phyloP scores from a whole-genome alignment of 1,140 invertebrate genomes.

The Drosophila tropicalis region DNA sequence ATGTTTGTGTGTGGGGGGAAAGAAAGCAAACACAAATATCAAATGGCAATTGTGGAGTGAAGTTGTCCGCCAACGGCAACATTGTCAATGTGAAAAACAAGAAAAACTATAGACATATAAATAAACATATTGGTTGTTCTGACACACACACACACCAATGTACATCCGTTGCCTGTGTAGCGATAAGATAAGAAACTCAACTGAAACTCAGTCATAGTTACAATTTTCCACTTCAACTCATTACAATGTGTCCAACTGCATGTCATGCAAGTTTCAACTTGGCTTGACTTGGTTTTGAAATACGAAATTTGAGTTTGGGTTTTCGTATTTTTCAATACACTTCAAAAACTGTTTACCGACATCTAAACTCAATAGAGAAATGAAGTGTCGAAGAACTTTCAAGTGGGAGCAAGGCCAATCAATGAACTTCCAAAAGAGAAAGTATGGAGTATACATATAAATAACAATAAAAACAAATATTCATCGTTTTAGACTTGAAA shows the following conservation, averaged over 20 bases:
- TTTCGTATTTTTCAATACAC: neutral
- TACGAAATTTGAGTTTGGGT: neutral
- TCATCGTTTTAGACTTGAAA: neutral
- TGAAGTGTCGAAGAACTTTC: neutral
- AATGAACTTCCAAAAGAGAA: slow-evolving; percentile 27
- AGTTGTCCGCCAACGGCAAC: slow-evolving; percentile 9
- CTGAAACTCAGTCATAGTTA: slow-evolving; percentile 19
- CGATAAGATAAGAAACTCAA: slow-evolving; percentile 38
- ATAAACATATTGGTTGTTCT: slow-evolving; percentile 41
- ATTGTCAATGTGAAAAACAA: slow-evolving; percentile 16
- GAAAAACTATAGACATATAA: slow-evolving; percentile 34
- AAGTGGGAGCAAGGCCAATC: slow-evolving; percentile 11
- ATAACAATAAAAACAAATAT: too few species aligned
- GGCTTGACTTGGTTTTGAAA: neutral
- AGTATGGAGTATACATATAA: slow-evolving; percentile 29
- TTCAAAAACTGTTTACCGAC: slow-evolving; percentile 9
- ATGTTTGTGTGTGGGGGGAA: neutral
- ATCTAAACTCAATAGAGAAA: neutral
- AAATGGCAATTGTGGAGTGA: slow-evolving; percentile 27
- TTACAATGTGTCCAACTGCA: slow-evolving; percentile 49
- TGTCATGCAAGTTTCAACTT: slow-evolving; percentile 39
- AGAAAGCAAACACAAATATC: slow-evolving; percentile 32
- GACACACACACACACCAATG: slow-evolving; percentile 25
- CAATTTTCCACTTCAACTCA: slow-evolving; percentile 20
- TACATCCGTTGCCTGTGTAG: slow-evolving; percentile 23